These are phyloP conservation scores for Andinoacara biseriatus DNA, from an alignment of 2,113 vertebrate genomes.

Conservation along the genomic window DNA sequence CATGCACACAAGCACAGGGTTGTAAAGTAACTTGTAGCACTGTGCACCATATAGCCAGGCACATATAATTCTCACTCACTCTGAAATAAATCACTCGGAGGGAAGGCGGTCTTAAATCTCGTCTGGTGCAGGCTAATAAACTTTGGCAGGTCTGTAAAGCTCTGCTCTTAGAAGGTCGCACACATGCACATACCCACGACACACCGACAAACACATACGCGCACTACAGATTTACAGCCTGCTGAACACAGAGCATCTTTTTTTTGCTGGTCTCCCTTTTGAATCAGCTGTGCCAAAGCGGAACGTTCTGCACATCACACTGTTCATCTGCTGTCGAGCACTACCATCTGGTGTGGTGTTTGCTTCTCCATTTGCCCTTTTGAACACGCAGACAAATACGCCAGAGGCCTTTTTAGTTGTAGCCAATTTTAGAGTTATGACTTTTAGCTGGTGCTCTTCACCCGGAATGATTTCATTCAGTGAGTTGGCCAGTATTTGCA, in stretches of 20 bases:
- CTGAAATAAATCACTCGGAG: conserved; percentile 23
- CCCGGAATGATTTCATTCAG: neutral
- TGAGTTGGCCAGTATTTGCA: neutral
- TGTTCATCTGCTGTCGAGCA: conserved; percentile 25
- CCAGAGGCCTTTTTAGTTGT: conserved; percentile 7
- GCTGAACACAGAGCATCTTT: conserved; percentile 24
- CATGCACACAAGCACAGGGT: neutral
- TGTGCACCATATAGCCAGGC: conserved; percentile 7
- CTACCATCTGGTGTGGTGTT: conserved; percentile 44
- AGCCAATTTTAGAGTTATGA: neutral
- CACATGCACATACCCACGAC: neutral
- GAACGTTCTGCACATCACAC: conserved; percentile 26
- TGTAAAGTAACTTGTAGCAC: conserved; percentile 19
- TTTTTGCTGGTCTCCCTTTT: neutral
- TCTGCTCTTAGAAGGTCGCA: conserved; percentile 31
- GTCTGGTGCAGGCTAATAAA: conserved; percentile 52
- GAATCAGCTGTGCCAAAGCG: conserved; percentile 37
- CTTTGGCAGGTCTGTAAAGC: conserved; percentile 42
- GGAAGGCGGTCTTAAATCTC: conserved; percentile 34
- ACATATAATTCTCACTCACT: conserved; percentile 29
- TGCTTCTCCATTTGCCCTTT: conserved; percentile 33
- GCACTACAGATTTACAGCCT: conserved; percentile 43
- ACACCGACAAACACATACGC: neutral
- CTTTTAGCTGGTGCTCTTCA: neutral
- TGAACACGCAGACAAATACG: conserved; percentile 31